phyloP scores from a whole-genome alignment of 2,113 vertebrate species.

The Aepyceros melampus region DNA sequence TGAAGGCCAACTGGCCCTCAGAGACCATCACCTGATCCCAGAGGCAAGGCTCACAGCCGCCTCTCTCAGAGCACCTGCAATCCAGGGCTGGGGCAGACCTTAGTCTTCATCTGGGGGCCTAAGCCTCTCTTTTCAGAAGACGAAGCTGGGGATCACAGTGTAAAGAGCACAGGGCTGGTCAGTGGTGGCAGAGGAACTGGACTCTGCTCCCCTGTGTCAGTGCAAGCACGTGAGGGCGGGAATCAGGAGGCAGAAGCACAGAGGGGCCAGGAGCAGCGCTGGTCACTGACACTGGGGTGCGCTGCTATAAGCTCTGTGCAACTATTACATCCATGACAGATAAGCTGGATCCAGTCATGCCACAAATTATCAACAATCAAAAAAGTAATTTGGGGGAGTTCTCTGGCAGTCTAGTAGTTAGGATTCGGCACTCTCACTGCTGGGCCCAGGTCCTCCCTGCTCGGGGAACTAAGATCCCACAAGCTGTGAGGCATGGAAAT shows the following conservation, averaged over 20 bases:
- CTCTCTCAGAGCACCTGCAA: neutral
- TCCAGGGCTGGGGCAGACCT: neutral
- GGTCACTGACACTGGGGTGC: neutral
- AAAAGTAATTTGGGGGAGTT: neutral
- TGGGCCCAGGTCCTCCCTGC: neutral
- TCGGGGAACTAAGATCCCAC: neutral
- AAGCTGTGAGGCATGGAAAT: neutral
- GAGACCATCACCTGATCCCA: neutral
- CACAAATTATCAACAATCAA: neutral
- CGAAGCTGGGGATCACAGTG: neutral
- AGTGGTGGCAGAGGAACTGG: neutral
- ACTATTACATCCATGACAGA: neutral
- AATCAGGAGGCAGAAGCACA: neutral
- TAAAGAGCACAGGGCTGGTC: neutral
- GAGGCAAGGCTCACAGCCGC: neutral
- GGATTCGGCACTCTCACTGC: neutral
- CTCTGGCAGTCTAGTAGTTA: neutral
- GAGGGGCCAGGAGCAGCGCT: neutral
- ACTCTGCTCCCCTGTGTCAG: neutral
- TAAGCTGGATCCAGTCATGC: neutral
- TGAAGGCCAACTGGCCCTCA: neutral
- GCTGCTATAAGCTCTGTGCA: neutral
- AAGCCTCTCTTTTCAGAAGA: neutral
- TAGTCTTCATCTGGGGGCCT: neutral
- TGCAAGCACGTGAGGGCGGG: fast-evolving